These are phyloP conservation scores for Lobophora halterata DNA, from an alignment of 2,888 invertebrate species.

Conservation along the genomic window DNA sequence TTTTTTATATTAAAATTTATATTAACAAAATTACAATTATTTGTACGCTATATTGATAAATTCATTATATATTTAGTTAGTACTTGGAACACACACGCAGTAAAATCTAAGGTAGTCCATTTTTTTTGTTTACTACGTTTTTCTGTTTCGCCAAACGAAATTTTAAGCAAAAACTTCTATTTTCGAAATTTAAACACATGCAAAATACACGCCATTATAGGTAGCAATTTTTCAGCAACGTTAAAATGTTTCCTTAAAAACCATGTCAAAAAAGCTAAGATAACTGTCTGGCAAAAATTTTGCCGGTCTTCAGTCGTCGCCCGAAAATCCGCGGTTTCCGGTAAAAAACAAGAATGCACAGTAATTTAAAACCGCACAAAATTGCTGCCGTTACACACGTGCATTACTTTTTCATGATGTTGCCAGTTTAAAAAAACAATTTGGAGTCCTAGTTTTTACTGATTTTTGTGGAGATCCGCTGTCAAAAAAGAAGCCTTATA, in stretches of 20 bases:
- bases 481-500: neutral
- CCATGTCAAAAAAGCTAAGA: slow-evolving; percentile 20
- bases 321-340: slow-evolving; percentile 71
- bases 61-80: too few relatives aligned
- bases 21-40: too few relatives aligned
- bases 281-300: slow-evolving; percentile 49
- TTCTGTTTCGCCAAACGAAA: too few relatives aligned
- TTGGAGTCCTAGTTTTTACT: slow-evolving; percentile 27
- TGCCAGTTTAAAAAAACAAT: slow-evolving; percentile 48
- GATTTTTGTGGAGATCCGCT: slow-evolving; percentile 20
- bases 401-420: slow-evolving; percentile 56
- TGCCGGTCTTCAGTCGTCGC: slow-evolving; percentile 50
- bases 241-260: slow-evolving; percentile 17
- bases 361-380: slow-evolving; percentile 75
- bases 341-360: slow-evolving; percentile 62
- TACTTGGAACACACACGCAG: too few relatives aligned
- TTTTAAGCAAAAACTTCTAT: too few relatives aligned
- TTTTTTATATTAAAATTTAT: too few relatives aligned
- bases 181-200: neutral
- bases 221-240: slow-evolving; percentile 10
- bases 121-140: too few relatives aligned
- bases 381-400: slow-evolving; percentile 67
- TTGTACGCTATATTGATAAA: too few relatives aligned
- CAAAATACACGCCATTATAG: slow-evolving; percentile 1
- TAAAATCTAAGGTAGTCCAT: too few relatives aligned